phyloP scores from a whole-genome alignment of 2,888 invertebrate species.

The Aricia artaxerxes region DNA sequence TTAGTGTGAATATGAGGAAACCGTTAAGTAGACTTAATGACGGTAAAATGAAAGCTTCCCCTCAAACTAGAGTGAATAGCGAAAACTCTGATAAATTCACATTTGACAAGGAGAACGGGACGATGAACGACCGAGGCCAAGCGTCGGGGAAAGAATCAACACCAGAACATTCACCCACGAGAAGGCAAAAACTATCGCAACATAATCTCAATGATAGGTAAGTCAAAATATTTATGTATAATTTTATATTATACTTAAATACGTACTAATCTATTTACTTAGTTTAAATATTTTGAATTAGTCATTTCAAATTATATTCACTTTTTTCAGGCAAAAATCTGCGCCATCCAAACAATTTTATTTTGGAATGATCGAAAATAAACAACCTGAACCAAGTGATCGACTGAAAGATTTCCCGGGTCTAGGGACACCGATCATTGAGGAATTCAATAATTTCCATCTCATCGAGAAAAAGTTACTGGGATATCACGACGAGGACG shows the following conservation, averaged over 20 bases:
- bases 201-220: conserved; percentile 24
- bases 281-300: no score
- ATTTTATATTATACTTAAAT: not conserved
- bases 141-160: conserved; percentile 84
- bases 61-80: conserved; percentile 51
- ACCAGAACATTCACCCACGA: conserved; percentile 75
- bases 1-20: conserved; percentile 51
- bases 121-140: conserved; percentile 76
- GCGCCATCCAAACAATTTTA: conserved; percentile 83
- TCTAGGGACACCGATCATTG: conserved; percentile 70
- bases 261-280: no score
- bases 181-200: conserved; percentile 28
- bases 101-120: conserved; percentile 57
- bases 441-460: conserved; percentile 71
- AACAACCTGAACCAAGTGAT: conserved; percentile 58
- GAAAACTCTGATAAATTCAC: conserved; percentile 53
- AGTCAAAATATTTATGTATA: not conserved
- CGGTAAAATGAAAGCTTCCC: conserved; percentile 54
- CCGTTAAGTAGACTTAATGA: conserved; percentile 62
- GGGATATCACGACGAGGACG: conserved; percentile 69
- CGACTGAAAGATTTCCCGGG: conserved; percentile 72
- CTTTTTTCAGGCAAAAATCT: conserved; percentile 51
- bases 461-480: conserved; percentile 71
- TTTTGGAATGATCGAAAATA: conserved; percentile 87
- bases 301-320: not conserved